phyloP scores from a whole-genome alignment of 2,888 invertebrate species.

The Melieria omissa region DNA sequence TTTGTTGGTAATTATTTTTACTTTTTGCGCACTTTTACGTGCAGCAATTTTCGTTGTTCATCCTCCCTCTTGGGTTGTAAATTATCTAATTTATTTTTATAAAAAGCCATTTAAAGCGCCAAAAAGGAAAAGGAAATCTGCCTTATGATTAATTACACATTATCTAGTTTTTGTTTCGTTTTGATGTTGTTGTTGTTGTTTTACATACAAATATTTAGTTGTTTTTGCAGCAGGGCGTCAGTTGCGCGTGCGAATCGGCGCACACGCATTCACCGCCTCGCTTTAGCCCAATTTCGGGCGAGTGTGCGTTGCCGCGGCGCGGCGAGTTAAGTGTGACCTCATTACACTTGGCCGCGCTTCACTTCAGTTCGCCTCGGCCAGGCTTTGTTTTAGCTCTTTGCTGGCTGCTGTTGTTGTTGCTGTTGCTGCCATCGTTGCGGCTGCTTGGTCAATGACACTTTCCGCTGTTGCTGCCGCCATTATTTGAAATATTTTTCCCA shows the following conservation, averaged over 20 bases:
- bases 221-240: slow-evolving; percentile 11
- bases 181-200: neutral
- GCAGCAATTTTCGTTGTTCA: no score
- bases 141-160: no score
- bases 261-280: slow-evolving; percentile 13
- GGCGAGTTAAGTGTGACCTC: slow-evolving; percentile 32
- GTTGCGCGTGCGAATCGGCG: slow-evolving; percentile 16
- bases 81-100: no score
- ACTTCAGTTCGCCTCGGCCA: slow-evolving; percentile 35
- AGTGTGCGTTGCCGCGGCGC: slow-evolving; percentile 10
- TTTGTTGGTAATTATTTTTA: no score
- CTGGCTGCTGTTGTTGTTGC: slow-evolving; percentile 23
- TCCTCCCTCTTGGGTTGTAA: no score
- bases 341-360: slow-evolving; percentile 35
- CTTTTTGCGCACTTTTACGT: no score
- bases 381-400: slow-evolving; percentile 16
- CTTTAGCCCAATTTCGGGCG: slow-evolving; percentile 25
- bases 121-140: no score
- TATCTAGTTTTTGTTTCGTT: neutral
- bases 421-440: slow-evolving; percentile 11
- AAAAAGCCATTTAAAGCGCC: no score
- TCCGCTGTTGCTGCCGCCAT: slow-evolving; percentile 33
- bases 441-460: slow-evolving; percentile 60
- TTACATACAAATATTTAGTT: no score
- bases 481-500: slow-evolving; percentile 27